phyloP scores from a whole-genome alignment of 2,113 vertebrate species.

The Aspidoscelis tigris region DNA sequence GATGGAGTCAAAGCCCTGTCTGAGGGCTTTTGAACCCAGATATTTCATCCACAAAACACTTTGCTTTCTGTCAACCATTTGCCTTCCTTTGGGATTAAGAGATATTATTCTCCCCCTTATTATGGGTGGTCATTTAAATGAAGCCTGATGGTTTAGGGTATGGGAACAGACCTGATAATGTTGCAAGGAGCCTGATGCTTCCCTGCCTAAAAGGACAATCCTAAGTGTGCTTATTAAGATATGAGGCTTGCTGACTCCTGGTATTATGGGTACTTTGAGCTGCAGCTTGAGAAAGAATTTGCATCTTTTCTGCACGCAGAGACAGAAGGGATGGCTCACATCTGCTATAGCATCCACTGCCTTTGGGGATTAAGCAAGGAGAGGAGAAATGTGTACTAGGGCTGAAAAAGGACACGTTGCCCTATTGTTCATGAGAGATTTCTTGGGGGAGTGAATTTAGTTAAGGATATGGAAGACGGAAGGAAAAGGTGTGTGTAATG shows the following conservation, averaged over 20 bases:
- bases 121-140: neutral
- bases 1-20: neutral
- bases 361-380: slow-evolving; percentile 42
- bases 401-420: slow-evolving; percentile 10
- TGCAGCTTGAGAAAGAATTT: neutral
- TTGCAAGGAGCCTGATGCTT: neutral
- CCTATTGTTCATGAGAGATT: neutral
- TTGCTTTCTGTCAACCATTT: neutral
- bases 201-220: neutral
- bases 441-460: neutral
- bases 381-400: neutral
- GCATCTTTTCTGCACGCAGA: neutral
- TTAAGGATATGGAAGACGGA: neutral
- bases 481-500: neutral
- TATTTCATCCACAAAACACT: neutral
- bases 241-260: neutral
- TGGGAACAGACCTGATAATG: neutral
- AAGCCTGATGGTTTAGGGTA: neutral
- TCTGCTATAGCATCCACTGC: slow-evolving; percentile 21
- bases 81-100: neutral
- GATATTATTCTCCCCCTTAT: neutral
- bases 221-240: neutral
- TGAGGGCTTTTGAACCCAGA: neutral
- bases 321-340: neutral
- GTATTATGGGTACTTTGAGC: too few species aligned